phyloP scores from a whole-genome alignment of 2,888 invertebrate species.

The Ormyrus nitidulus region DNA sequence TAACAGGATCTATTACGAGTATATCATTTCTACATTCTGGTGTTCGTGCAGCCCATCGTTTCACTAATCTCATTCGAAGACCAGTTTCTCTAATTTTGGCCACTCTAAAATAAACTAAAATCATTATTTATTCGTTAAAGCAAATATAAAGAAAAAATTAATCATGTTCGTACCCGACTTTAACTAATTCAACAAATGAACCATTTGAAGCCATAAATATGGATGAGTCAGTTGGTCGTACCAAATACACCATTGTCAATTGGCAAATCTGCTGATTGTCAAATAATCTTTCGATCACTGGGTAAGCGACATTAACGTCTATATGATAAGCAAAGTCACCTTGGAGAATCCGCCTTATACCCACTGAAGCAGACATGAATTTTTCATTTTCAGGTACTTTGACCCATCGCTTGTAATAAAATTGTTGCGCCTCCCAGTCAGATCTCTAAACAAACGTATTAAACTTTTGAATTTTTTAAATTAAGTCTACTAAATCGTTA shows the following conservation, averaged over 20 bases:
- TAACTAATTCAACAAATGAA: slow-evolving; percentile 67
- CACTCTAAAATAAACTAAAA: slow-evolving; percentile 58
- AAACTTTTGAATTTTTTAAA: no score
- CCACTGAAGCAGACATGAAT: slow-evolving; percentile 63
- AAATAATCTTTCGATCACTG: slow-evolving; percentile 66
- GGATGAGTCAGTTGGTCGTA: slow-evolving; percentile 57
- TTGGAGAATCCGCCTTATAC: slow-evolving; percentile 63
- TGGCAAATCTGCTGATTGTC: slow-evolving; percentile 67
- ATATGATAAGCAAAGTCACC: slow-evolving; percentile 70
- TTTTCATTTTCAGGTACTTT: slow-evolving; percentile 63
- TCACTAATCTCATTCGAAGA: slow-evolving; percentile 64
- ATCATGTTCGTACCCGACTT: slow-evolving; percentile 63
- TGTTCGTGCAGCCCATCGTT: slow-evolving; percentile 66
- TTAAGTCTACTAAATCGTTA: no score
- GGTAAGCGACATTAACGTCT: slow-evolving; percentile 68
- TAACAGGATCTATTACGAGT: slow-evolving; percentile 65
- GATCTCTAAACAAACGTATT: slow-evolving; percentile 57
- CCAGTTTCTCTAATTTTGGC: slow-evolving; percentile 66
- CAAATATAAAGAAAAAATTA: no score
- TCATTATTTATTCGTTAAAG: neutral
- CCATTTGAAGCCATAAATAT: slow-evolving; percentile 62
- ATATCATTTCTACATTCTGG: slow-evolving; percentile 66
- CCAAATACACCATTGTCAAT: slow-evolving; percentile 67
- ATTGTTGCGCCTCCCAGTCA: slow-evolving; percentile 66
- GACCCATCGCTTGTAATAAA: slow-evolving; percentile 66